A percentile compares a stretch with the other conserved stretches of the same genome.
These are phyloP conservation scores for Microcebus lehilahytsara DNA, from an alignment of 2,113 vertebrate species.

Conservation along the genomic window DNA sequence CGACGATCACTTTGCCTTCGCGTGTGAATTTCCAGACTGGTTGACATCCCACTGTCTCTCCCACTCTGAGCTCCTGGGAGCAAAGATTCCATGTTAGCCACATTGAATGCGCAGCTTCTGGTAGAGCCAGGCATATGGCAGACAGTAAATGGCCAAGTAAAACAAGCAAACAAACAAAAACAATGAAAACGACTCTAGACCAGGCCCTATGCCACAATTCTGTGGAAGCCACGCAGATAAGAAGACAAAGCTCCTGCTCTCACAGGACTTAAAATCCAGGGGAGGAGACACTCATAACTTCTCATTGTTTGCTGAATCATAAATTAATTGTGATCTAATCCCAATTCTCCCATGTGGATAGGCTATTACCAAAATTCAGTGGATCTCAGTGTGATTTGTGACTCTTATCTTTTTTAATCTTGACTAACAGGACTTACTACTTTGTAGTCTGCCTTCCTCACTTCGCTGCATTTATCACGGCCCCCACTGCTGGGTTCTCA, in stretches of 20 bases:
- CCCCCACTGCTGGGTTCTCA: neutral
- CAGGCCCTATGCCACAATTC: neutral
- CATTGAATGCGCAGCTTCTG: neutral
- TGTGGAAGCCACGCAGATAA: neutral
- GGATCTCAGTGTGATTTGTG: neutral
- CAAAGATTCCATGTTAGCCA: neutral
- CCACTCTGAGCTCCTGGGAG: neutral
- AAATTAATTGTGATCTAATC: neutral
- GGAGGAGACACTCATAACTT: neutral
- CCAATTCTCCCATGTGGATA: neutral
- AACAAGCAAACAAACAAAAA: neutral
- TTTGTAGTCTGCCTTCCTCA: neutral
- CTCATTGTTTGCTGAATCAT: conserved; percentile 1
- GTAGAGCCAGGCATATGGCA: neutral
- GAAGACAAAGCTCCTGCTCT: neutral
- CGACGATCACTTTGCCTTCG: neutral
- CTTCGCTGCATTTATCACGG: neutral
- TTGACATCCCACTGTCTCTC: neutral
- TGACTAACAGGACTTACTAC: conserved; percentile 11
- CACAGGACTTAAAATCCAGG: neutral
- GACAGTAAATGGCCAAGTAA: neutral
- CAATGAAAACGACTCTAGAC: neutral
- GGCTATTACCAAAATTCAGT: conserved; percentile 37
- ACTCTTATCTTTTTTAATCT: conserved; percentile 43
- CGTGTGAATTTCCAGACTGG: neutral